Evolutionary conservation across 1,140 invertebrate species (phyloP), one percentile per base, ranked within the genome.

Genomic region (Theocolax elegans): DNA sequence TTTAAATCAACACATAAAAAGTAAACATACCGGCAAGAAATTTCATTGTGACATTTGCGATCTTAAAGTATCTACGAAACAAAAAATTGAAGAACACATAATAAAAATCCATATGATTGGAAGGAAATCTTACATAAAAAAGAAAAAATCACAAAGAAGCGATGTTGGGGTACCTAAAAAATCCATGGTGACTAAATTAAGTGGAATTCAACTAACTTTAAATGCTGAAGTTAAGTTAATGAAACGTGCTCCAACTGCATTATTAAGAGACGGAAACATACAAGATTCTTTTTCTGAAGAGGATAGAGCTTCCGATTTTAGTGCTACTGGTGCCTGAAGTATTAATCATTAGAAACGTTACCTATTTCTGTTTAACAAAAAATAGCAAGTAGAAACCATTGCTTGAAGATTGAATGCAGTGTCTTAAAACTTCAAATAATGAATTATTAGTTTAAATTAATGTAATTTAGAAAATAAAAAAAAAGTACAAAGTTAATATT

Each of bases 21-120:
- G 6, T n/a, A 54, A 64, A 7, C 72, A 74, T 29, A 31, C 31
- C 1, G 44, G 35, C 6, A 42, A 67, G 15, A 67, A 71, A 19
- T 71, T 67, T 48, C 13, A 12, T 6, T 74, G 72, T 48, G 68
- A 74, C 23, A 64, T 71, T 19, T 74, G 72, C 31, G 17, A 31
- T 21, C 23, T 19, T 19, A 19, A 19, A 17, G 44, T 71, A 19
- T 59, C 35, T 0, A 38, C 54, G 15, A 74, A 74, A 35, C 72
- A 71, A 21, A 71, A 71, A 44, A 15, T 74, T 3, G 3, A 35
- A 21, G 1, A 51, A 3, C 72, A 74, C 25, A 71, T 74, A 23
- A 63, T 29, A 19, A 29, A 19, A 12, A 44, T 42, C 1, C 72
- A 71, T 31, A 4, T 40, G 3, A 12, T 42, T 19, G 40, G 19